Evolutionary conservation across 2,888 invertebrate genomes (phyloP).

Genomic region (Nebria brevicollis): DNA sequence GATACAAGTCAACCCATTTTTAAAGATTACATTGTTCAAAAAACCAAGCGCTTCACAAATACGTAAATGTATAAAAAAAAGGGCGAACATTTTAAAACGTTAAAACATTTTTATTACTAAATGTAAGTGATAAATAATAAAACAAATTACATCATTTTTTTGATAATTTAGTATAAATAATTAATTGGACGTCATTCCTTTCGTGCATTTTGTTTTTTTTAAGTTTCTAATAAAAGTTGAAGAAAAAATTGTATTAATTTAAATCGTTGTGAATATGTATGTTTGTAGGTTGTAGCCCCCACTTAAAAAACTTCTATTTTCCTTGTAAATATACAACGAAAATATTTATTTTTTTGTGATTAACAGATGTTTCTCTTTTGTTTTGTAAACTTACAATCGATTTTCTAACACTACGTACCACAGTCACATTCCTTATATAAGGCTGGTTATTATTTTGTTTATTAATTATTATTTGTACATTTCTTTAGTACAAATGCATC

Average conservation of each 20-base stretch:
- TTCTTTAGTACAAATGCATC: slow-evolving; percentile 6
- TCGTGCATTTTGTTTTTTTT: slow-evolving; percentile 22
- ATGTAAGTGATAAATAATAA: slow-evolving; percentile 42
- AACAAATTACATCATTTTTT: slow-evolving; percentile 26
- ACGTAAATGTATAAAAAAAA: slow-evolving; percentile 15
- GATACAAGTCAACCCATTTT: slow-evolving; percentile 26
- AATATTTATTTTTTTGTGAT: not conserved
- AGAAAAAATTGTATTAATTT: slow-evolving; percentile 1
- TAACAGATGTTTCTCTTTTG: not conserved
- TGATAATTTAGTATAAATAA: slow-evolving; percentile 22
- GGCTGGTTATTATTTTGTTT: not conserved
- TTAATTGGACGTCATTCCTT: slow-evolving; percentile 41
- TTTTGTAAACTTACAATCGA: not conserved
- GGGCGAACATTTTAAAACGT: slow-evolving; percentile 6
- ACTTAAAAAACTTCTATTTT: not conserved
- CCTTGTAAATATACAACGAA: not conserved
- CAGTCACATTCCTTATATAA: not conserved
- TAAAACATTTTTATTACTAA: slow-evolving; percentile 32
- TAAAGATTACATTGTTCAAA: slow-evolving; percentile 14
- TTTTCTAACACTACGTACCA: not conserved
- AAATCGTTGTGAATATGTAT: slow-evolving; percentile 26
- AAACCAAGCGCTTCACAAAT: slow-evolving; percentile 15
- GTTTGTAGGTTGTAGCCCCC: slow-evolving; percentile 17
- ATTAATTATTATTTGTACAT: not conserved
- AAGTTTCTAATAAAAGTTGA: not conserved